Evolutionary conservation across 2,888 invertebrate species (phyloP).

Genomic region (Branchellion lobata): DNA sequence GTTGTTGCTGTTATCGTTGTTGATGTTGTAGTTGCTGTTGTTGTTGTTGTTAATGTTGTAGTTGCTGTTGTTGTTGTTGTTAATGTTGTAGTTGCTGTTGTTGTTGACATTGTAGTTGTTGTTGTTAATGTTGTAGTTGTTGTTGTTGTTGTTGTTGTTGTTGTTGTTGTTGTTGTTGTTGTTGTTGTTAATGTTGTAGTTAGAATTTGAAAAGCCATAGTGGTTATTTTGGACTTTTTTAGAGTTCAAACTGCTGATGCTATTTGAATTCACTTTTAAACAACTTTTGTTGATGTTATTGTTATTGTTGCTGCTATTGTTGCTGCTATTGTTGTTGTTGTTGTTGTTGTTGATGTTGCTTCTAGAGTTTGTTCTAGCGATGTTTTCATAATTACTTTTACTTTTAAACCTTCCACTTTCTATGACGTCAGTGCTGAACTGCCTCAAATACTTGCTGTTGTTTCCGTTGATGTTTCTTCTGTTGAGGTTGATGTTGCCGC

Average conservation of each 20-base stretch:
- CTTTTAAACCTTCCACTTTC: constrained; percentile 6
- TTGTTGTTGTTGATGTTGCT: too few relatives aligned
- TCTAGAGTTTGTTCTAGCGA: too few relatives aligned
- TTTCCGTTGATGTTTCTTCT: background rate
- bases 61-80: constrained; percentile 7
- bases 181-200: background rate
- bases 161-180: background rate
- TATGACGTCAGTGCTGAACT: background rate
- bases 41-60: constrained; percentile 1
- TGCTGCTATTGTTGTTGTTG: background rate
- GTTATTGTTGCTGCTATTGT: background rate
- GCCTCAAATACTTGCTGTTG: background rate
- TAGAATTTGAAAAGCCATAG: background rate
- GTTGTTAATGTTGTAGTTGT: too few relatives aligned
- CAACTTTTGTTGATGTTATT: background rate
- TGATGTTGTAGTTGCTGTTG: background rate
- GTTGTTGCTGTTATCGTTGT: background rate
- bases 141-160: too few relatives aligned
- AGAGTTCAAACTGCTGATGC: too few relatives aligned
- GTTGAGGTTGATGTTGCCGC: too few relatives aligned
- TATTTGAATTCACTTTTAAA: constrained; percentile 1
- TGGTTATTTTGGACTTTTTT: too few relatives aligned
- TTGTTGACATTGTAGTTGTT: background rate
- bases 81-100: background rate
- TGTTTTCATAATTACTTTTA: too few relatives aligned